Evolutionary conservation across 2,888 invertebrate genomes (phyloP), one percentile per base, ranked within the genome.

Genomic region (Parnassius mnemosyne): DNA sequence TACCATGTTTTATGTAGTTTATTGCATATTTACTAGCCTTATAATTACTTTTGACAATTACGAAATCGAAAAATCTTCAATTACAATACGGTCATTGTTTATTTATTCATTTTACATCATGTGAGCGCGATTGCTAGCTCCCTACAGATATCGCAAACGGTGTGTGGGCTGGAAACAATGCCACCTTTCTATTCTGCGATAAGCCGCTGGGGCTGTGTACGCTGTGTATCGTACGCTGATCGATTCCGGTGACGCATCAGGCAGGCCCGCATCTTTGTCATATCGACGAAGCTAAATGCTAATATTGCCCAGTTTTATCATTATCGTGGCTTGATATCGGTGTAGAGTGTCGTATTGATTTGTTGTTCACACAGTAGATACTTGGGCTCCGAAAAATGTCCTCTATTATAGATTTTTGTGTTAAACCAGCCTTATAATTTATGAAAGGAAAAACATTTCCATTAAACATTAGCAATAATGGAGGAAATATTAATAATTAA

Each of bases 231-330:
- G 16, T 69, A 69, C 67, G 61, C 67, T 59, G 70, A 80, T 81
- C 80, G 75, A 83, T 81, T 70, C 65, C 64, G 70, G 75, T 83
- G 83, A 85, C 83, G 81, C 81, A 81, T 75, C 71, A 61, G 49
- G 13, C 49, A 13, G 13, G 49, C 72, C 70, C 69, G 70, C 71
- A 75, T 72, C 75, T 67, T 63, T 47, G 50, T 51, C 69, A 60
- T 72, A 74, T 73, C 70, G 70, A 53, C 69, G 68, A 65, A 64
- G 71, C 73, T 74, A 13, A 71, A 74, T 73, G 77, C 74, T 76
- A 78, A 79, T 78, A 77, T 75, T 73, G 71, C 68, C 65, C 57
- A 64, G 59, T 61, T 69, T 73, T 77, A 76, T 75, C 74, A 75
- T 77, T 79, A 79, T 78, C 78, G 71, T 64, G 53, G 66, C 43